Percentiles rank a stretch among this genome's conserved stretches.
Conservation (phyloP, 2,797 vertebrate species). For the Tiaroga cobitis region DNA sequence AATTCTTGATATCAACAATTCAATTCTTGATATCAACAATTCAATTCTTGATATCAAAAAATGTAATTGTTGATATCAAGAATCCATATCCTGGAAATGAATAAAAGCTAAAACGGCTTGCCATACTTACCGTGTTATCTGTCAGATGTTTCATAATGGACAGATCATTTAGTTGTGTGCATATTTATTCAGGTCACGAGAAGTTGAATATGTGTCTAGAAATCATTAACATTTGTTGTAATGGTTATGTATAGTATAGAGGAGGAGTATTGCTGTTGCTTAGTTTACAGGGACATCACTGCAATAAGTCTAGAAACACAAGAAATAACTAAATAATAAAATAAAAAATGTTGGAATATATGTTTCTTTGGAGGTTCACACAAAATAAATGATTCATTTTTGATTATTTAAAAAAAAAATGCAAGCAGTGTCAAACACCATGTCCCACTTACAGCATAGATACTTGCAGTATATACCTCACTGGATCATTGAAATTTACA, state of each 20-base stretch:
- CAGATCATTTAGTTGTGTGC: constrained; percentile 9
- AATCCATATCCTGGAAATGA: no score
- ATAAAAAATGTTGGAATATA: not conserved
- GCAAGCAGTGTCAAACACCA: not conserved
- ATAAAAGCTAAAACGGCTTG: no score
- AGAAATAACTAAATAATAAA: no score
- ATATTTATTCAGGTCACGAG: not conserved
- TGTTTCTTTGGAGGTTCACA: not conserved
- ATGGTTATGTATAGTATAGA: not conserved
- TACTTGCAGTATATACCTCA: not conserved
- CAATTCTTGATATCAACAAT: no score
- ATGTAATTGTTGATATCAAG: no score
- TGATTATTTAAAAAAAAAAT: not conserved
- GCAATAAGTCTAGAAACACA: no score
- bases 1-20: no score
- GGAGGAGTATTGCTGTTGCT: not conserved
- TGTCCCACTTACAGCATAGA: not conserved
- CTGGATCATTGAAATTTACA: not conserved
- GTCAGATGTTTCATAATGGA: not conserved
- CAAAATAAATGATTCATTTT: not conserved
- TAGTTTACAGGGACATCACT: no score
- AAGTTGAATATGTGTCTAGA: not conserved
- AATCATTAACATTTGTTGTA: not conserved
- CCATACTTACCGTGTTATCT: not conserved
- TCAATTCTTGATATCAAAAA: no score